Base-by-base conservation (phyloP, 2,113 vertebrate species). In the Cranoglanis bouderius region DNA sequence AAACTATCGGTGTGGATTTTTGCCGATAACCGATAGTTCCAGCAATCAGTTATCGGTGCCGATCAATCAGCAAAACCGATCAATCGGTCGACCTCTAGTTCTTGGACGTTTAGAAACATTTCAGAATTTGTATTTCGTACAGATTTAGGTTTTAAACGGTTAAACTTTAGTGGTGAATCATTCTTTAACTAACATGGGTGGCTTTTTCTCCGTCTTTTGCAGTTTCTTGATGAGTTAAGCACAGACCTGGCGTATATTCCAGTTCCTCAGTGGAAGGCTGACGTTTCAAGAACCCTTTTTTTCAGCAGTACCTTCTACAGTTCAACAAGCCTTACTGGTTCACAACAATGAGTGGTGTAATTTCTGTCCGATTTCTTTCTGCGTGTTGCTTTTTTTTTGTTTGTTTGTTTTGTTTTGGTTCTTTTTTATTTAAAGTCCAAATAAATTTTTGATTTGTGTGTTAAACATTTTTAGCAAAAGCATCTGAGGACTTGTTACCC, bases 191-290 rank as follows among this genome's bases (percentile, higher is more conserved):
- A 51, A 81, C 12, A 18, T 49, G 40, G 38, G 65, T 1, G 29
- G 29, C 65, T 90, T 13, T 46, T 87, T 85, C 78, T 84, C 87
- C 55, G 46, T 94, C 61, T 51, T 55, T 94, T 95, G 84, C 95
- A 99, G 97, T 93, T 99, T 99, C 95, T 96, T 99, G 78, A 97
- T 99, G 95, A 97, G 95, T 94, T 99, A 96, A 95, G 90, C 24
- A 81, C 91, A 89, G 88, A 90, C 83, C 67, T 32, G n/a, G 32
- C 49, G 70, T 53, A 72, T 38, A 61, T 53, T 61, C 19, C 59
- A 38, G 18, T 55, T 78, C 82, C 29, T 89, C 77, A 83, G 53
- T 21, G 67, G 43, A 83, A 88, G 59, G 0, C 6, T 21, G 49
- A 85, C 49, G 10, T 2, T 38, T 85, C 82, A 12, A 90, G 85